phyloP scores from a whole-genome alignment of 2,113 vertebrate genomes.

The Ardeotis arabs region DNA sequence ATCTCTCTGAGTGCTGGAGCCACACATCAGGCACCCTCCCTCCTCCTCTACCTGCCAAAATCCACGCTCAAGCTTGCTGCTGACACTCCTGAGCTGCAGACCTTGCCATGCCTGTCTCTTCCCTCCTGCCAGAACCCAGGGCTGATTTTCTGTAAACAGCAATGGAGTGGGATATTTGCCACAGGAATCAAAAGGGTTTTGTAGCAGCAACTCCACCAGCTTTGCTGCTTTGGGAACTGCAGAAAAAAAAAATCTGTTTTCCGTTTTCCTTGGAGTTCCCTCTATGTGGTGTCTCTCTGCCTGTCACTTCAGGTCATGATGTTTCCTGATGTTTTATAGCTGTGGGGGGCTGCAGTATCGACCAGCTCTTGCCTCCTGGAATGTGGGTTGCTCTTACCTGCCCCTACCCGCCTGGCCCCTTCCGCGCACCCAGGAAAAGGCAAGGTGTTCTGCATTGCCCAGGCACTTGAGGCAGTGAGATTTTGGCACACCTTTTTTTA shows the following conservation, averaged over 20 bases:
- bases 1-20: neutral
- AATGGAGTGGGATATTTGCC: neutral
- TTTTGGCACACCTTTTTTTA: too few relatives aligned
- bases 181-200: neutral
- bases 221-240: neutral
- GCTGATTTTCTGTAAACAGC: neutral
- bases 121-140: neutral
- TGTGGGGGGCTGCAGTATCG: neutral
- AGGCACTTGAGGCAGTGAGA: neutral
- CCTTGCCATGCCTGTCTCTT: accelerated
- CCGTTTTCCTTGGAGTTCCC: neutral
- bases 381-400: neutral
- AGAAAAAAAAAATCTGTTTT: neutral
- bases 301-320: neutral
- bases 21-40: accelerated
- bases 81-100: neutral
- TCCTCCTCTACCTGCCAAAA: neutral
- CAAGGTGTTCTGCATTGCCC: accelerated
- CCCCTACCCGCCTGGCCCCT: neutral
- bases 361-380: neutral
- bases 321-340: neutral
- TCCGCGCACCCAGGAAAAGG: neutral
- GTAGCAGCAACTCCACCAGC: neutral
- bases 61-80: accelerated
- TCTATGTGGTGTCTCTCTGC: neutral